Percentiles rank a stretch among this genome's conserved stretches.
Evolutionary conservation across 2,888 invertebrate genomes (phyloP).

Genomic region (Pedicia rivosa): DNA sequence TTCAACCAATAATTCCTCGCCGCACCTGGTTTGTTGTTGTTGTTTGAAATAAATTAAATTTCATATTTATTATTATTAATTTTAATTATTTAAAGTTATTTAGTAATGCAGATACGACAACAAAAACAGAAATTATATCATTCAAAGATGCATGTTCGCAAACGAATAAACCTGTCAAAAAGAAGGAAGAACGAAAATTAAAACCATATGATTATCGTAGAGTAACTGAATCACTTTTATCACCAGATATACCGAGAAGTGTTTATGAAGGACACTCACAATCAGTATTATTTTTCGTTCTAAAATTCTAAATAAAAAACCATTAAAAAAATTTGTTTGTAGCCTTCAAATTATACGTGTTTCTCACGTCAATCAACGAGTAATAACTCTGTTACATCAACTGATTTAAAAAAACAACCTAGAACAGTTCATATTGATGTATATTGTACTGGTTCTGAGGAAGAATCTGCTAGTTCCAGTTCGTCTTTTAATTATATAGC

Average conservation of each 20-base stretch:
- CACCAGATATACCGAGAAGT: slow-evolving; percentile 12
- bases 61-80: no score
- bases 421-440: slow-evolving; percentile 60
- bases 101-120: no score
- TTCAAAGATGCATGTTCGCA: slow-evolving; percentile 3
- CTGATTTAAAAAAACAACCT: slow-evolving; percentile 29
- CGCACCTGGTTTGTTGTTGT: slow-evolving; percentile 4
- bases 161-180: slow-evolving; percentile 1
- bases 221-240: slow-evolving; percentile 17
- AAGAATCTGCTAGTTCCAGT: slow-evolving; percentile 23
- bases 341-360: slow-evolving; percentile 5
- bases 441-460: slow-evolving; percentile 50
- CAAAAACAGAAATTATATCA: background rate
- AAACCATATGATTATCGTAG: slow-evolving; percentile 21
- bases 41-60: no score
- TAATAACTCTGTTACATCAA: background rate
- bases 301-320: no score
- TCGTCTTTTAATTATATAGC: slow-evolving; percentile 15
- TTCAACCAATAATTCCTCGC: slow-evolving; percentile 1
- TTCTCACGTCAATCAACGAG: slow-evolving; percentile 1
- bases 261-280: slow-evolving; percentile 29
- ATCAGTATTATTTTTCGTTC: no score
- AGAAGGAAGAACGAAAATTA: slow-evolving; percentile 12
- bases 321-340: background rate
- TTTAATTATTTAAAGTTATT: no score